Evolutionary conservation across 2,797 vertebrate species (phyloP), one percentile per base, ranked within the genome.

Genomic region (Cephalopachus bancanus): DNA sequence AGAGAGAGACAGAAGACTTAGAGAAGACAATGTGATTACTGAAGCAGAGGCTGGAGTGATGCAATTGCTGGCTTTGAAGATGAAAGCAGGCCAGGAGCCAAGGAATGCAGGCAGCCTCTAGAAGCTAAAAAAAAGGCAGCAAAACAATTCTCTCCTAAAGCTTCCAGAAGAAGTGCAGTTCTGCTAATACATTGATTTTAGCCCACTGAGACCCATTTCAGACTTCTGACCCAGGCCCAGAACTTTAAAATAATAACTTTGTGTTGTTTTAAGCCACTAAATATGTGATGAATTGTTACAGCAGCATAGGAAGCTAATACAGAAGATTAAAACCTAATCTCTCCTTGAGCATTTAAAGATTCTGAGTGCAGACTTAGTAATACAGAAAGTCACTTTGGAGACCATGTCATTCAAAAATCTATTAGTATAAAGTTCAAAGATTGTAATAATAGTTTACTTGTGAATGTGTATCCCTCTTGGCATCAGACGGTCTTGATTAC

Each of bases 231-330:
- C 55, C 69, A 65, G 71, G n/a, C 64, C 53, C 22, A 75, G 69
- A 93, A 95, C 49, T 84, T 93, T 44, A 90, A 84, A 64, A 93
- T 79, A 89, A 92, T 71, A 85, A 30, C 88, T 83, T 28, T 80
- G 33, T 79, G 24, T 84, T 92, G 22, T 83, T 91, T 93, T 89
- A 89, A 94, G 91, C 78, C 81, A 91, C 71, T 67, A 78, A 14
- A 22, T 94, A 78, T 65, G 37, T 92, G 26, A 76, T 72, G 85
- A 69, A 85, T 80, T 60, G 83, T 87, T 83, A 78, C 8, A 91
- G 49, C 12, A 84, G 30, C 64, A 60, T 65, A 95, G 57, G 51
- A 93, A 94, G 80, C 24, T 57, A 95, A 92, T 33, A 80, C 24
- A 72, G 60, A 93, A 80, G 90, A 91, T 94, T 87, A 93, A 91